These are phyloP conservation scores for Lobophora halterata DNA, from an alignment of 2,888 invertebrate species.

Conservation along the genomic window DNA sequence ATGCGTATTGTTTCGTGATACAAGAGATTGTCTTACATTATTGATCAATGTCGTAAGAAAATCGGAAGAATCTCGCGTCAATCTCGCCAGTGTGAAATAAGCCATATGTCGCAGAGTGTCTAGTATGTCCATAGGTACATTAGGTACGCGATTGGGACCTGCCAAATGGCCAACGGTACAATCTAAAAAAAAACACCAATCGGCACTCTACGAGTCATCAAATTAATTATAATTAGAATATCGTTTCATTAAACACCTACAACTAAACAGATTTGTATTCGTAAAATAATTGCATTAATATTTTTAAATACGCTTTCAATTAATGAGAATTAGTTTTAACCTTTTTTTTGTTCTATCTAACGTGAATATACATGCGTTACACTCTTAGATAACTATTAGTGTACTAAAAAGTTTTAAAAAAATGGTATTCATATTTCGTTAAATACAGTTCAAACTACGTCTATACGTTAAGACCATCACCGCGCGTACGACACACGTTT, in stretches of 20 bases:
- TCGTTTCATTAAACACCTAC: slow-evolving; percentile 46
- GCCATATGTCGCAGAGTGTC: slow-evolving; percentile 2
- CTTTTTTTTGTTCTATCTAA: slow-evolving; percentile 67
- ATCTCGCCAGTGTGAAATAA: slow-evolving; percentile 2
- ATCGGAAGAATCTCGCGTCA: neutral
- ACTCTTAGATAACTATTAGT: slow-evolving; percentile 57
- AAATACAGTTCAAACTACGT: slow-evolving; percentile 59
- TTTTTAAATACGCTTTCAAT: slow-evolving; percentile 27
- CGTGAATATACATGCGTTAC: slow-evolving; percentile 64
- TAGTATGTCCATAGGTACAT: slow-evolving; percentile 4
- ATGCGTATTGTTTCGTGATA: too few species aligned
- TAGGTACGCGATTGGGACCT: slow-evolving; percentile 24
- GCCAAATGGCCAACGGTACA: slow-evolving; percentile 15
- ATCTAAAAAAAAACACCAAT: slow-evolving; percentile 19
- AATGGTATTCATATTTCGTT: slow-evolving; percentile 55
- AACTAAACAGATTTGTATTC: slow-evolving; percentile 52
- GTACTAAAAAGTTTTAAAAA: slow-evolving; percentile 64
- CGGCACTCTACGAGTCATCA: slow-evolving; percentile 38
- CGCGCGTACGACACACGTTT: slow-evolving; percentile 57
- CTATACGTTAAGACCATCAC: slow-evolving; percentile 68
- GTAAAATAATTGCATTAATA: slow-evolving; percentile 37
- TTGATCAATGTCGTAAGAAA: too few species aligned
- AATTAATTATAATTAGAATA: slow-evolving; percentile 37
- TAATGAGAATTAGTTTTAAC: slow-evolving; percentile 38
- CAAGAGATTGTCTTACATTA: too few species aligned